Evolutionary conservation across 2,888 invertebrate genomes (phyloP).

Genomic region (Marronus borbonicus): DNA sequence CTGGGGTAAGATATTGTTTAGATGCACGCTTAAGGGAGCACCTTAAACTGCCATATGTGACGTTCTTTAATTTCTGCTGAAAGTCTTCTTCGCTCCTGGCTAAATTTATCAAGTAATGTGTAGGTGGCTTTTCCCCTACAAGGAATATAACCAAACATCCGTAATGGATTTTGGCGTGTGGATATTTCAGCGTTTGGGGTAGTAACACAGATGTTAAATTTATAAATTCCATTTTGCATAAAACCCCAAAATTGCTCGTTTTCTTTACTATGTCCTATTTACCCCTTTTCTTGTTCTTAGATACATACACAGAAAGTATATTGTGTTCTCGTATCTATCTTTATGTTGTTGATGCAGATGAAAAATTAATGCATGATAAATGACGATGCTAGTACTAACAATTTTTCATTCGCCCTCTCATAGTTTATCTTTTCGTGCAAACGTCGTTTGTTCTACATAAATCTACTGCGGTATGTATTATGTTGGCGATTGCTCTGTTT

Average conservation of each 20-base stretch:
- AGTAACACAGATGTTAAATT: too few relatives aligned
- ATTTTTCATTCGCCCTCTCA: neutral
- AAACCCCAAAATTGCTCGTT: too few relatives aligned
- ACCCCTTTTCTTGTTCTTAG: too few relatives aligned
- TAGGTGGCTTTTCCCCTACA: neutral
- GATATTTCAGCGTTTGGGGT: neutral
- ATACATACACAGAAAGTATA: too few relatives aligned
- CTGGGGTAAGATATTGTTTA: conserved; percentile 31
- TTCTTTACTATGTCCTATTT: too few relatives aligned
- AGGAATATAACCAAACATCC: conserved; percentile 5
- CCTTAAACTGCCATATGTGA: neutral
- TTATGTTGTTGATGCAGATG: too few relatives aligned
- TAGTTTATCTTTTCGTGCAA: neutral
- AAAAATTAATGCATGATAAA: neutral
- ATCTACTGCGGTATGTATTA: neutral
- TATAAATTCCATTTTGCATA: too few relatives aligned
- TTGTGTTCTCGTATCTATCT: too few relatives aligned
- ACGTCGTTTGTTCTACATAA: neutral
- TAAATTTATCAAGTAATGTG: conserved; percentile 20
- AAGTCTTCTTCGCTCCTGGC: conserved; percentile 1
- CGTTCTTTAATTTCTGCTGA: conserved; percentile 27
- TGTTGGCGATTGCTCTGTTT: neutral
- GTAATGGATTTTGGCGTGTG: conserved; percentile 10
- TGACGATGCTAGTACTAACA: neutral
- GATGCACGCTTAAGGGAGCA: neutral